These are phyloP conservation scores for Porites rus DNA, from an alignment of 92 coral and sea anemone genomes.

Conservation along the genomic window DNA sequence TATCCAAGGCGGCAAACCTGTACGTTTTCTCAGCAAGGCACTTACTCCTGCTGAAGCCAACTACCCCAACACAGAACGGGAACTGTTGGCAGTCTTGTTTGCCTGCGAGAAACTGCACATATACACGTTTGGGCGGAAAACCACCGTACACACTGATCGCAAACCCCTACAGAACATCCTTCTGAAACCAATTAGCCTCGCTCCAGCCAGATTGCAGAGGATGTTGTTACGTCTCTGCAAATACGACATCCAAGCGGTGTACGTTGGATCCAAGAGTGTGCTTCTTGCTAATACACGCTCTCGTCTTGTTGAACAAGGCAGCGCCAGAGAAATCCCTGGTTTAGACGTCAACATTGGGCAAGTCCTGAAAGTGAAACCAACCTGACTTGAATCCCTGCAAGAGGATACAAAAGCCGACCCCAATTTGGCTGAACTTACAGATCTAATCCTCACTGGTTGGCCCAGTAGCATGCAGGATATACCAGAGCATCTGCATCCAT, in stretches of 20 bases:
- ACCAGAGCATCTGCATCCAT: constrained; percentile 46
- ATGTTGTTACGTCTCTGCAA: constrained; percentile 66
- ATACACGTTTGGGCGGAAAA: constrained; percentile 67
- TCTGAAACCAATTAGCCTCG: constrained; percentile 66
- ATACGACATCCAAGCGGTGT: constrained; percentile 61
- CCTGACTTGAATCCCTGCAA: constrained; percentile 55
- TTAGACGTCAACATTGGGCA: constrained; percentile 69
- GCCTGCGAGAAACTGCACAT: constrained; percentile 72
- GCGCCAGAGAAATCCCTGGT: constrained; percentile 61
- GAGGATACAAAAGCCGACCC: constrained; percentile 59
- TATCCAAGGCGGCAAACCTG: constrained; percentile 64
- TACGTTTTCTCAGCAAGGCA: constrained; percentile 70
- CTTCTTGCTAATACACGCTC: constrained; percentile 64
- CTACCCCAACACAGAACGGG: constrained; percentile 77
- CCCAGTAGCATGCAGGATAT: constrained; percentile 68
- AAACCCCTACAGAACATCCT: constrained; percentile 71
- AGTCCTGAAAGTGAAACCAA: constrained; percentile 67
- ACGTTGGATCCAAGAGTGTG: constrained; percentile 60
- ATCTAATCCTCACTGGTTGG: constrained; percentile 74
- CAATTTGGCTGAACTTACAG: constrained; percentile 33
- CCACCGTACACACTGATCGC: constrained; percentile 69
- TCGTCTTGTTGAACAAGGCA: constrained; percentile 47
- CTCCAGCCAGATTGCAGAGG: constrained; percentile 63
- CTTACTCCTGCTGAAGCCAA: constrained; percentile 67
- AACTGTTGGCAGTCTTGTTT: constrained; percentile 68